These are phyloP conservation scores for Drosophila robusta DNA, from an alignment of 2,888 invertebrate species.

Conservation along the genomic window DNA sequence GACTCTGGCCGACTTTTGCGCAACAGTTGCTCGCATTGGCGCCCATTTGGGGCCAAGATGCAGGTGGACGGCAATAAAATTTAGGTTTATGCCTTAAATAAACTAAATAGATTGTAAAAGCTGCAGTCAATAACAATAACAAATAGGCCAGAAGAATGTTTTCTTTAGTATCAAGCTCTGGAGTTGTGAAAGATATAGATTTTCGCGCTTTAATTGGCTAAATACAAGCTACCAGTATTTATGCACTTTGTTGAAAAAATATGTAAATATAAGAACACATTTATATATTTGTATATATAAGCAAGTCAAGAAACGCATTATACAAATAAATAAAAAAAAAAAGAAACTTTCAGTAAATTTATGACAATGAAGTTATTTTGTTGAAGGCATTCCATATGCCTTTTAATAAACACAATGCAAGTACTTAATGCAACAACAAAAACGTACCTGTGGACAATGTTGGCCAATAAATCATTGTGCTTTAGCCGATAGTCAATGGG, in stretches of 20 bases:
- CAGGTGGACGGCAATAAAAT: slow-evolving; percentile 1
- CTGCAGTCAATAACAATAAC: no score
- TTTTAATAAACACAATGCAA: slow-evolving; percentile 5
- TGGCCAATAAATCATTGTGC: slow-evolving; percentile 96
- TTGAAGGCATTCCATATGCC: slow-evolving; percentile 24
- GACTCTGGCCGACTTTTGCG: background rate
- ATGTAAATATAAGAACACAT: slow-evolving; percentile 4
- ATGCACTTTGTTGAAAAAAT: slow-evolving; percentile 20
- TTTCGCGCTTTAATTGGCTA: background rate
- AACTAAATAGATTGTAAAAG: background rate
- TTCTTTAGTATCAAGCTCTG: no score
- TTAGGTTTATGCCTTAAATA: background rate
- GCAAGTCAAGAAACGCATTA: slow-evolving; percentile 15
- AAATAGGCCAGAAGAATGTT: background rate
- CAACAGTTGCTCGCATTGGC: slow-evolving; percentile 1
- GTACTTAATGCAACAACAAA: background rate
- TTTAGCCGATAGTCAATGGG: slow-evolving; percentile 95
- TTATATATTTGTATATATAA: slow-evolving; percentile 3
- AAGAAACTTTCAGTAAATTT: slow-evolving; percentile 8
- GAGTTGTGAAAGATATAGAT: background rate
- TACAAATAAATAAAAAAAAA: slow-evolving; percentile 13
- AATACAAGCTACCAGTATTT: slow-evolving; percentile 7
- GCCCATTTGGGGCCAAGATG: slow-evolving; percentile 4
- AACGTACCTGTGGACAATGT: slow-evolving; percentile 95
- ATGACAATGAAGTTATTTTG: slow-evolving; percentile 18